Evolutionary conservation across 1,140 invertebrate genomes (phyloP).

Genomic region (Drosophila leontia): DNA sequence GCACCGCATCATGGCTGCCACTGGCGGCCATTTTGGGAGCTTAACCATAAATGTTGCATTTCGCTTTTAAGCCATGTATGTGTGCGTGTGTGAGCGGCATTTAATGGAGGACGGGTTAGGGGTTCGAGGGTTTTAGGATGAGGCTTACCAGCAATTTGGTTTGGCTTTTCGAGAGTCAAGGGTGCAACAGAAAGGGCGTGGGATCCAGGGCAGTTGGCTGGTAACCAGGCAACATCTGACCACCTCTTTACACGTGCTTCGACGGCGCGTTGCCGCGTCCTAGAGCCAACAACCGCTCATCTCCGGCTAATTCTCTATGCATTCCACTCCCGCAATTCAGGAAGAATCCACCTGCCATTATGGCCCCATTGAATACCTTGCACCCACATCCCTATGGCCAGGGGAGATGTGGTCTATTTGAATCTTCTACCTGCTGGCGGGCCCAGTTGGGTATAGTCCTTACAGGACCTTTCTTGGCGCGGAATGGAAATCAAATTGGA

Average conservation of each 20-base stretch:
- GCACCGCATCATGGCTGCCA: conserved; percentile 20
- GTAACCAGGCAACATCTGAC: conserved; percentile 40
- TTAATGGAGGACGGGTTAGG: neutral
- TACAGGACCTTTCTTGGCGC: neutral
- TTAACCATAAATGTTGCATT: conserved; percentile 78
- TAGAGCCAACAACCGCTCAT: conserved; percentile 46
- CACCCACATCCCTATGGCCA: conserved; percentile 8
- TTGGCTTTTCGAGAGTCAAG: conserved; percentile 67
- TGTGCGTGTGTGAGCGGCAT: conserved; percentile 12
- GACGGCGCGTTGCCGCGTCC: conserved; percentile 14
- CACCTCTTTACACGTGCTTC: conserved; percentile 54
- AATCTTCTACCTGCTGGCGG: conserved; percentile 45
- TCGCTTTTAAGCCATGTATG: conserved; percentile 64
- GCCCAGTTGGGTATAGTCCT: neutral
- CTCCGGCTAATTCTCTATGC: conserved; percentile 61
- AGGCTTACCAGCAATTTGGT: conserved; percentile 74
- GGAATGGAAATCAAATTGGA: too few species aligned
- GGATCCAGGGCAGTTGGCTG: neutral
- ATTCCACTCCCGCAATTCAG: conserved; percentile 45
- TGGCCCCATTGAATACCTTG: neutral
- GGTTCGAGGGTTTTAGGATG: conserved; percentile 21
- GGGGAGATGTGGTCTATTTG: conserved; percentile 30
- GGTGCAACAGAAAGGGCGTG: conserved; percentile 6
- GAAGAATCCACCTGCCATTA: conserved; percentile 40
- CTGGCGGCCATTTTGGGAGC: conserved; percentile 62